Evolutionary conservation across 2,888 invertebrate genomes (phyloP).

Genomic region (Ypsolopha sequella): DNA sequence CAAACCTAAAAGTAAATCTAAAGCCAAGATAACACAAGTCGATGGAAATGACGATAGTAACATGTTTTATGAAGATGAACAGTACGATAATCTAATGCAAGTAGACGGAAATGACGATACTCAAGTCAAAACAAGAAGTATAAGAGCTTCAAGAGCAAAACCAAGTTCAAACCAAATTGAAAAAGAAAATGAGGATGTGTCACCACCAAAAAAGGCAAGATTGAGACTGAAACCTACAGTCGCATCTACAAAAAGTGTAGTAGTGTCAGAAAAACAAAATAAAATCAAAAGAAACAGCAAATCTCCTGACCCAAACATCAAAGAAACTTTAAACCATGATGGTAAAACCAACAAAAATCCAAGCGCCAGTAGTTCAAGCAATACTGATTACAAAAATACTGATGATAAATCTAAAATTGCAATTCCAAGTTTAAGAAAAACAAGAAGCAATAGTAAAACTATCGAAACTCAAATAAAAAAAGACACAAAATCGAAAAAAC

Average conservation of each 20-base stretch:
- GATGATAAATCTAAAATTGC: background rate
- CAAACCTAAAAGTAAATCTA: background rate
- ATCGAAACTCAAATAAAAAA: background rate
- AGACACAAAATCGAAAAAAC: background rate
- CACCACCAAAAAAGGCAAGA: constrained; percentile 44
- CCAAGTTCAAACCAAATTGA: constrained; percentile 21
- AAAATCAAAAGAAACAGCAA: constrained; percentile 7
- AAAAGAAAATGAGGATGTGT: constrained; percentile 18
- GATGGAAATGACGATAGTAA: constrained; percentile 64
- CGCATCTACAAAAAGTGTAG: constrained; percentile 5
- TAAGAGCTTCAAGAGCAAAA: constrained; percentile 25
- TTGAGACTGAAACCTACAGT: constrained; percentile 13
- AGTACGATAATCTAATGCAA: constrained; percentile 33
- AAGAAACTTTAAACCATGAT: constrained; percentile 9
- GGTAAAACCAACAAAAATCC: constrained; percentile 2
- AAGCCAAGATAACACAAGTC: constrained; percentile 52
- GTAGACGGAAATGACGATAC: constrained; percentile 45
- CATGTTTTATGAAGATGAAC: constrained; percentile 17
- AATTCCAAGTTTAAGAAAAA: background rate
- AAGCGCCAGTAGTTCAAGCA: constrained; percentile 16
- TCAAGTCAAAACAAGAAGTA: constrained; percentile 17
- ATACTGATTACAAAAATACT: background rate
- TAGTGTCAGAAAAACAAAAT: constrained; percentile 3
- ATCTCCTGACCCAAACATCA: constrained; percentile 5
- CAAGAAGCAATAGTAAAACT: background rate